Evolutionary conservation across 2,888 invertebrate genomes (phyloP), one percentile per base, ranked within the genome.

Genomic region (Himalopsyche japonica): DNA sequence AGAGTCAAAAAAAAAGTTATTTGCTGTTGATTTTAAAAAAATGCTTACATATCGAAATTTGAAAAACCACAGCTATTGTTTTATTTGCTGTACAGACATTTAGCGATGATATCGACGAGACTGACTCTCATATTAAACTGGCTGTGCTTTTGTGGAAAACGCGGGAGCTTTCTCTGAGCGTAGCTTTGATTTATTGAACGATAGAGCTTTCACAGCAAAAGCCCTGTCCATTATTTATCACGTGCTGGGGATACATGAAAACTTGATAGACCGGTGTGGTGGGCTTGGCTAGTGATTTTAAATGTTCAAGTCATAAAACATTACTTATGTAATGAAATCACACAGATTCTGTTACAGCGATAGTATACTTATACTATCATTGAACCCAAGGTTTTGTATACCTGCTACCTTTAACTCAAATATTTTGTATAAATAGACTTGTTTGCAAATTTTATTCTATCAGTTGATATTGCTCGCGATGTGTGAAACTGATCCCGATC

Each of bases 151-250:
- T 81, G 47, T 81, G 81, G 43, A 30, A 57, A 76, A 48, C 76
- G 64, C 47, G 30, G 47, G 32, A 81, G 70, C 81, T 76, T 43
- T 81, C 81, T 81, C 76, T 37, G 30, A 64, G 64, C 76, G 48
- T 15, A 57, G 20, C 76, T 83, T 57, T 83, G 83, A 83, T 83
- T 83, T 83, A 83, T 83, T 80, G 83, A 83, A 80, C 83, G 83
- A 80, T 27, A 47, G 76, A 80, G 80, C 80, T 64, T 80, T 83
- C 43, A 49, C 32, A 48, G 32, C 34, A 43, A 79, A 80, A 80
- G 80, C 83, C 47, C 79, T 64, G 76, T 80, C 34, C 79, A 49
- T 83, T 79, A 83, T 83, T 80, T 83, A 83, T 83, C 47, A 64
- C 49, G 70, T 47, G 80, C 27, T n/a, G 76, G 76, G 79, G 57